Base-by-base conservation (phyloP, 2,888 invertebrate genomes). In the Xestia rhomboidea region DNA sequence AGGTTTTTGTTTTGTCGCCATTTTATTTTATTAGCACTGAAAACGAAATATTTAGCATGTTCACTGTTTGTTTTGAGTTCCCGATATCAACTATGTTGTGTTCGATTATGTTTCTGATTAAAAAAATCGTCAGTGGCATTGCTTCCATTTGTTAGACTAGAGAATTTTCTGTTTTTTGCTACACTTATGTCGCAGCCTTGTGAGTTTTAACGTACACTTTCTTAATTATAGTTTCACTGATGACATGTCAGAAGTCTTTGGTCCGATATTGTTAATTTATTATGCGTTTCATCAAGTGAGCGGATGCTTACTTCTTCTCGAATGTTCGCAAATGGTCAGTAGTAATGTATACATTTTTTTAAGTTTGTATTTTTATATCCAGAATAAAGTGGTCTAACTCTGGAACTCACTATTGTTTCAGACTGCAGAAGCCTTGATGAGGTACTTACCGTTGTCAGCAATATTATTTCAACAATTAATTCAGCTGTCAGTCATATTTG, bases 401-500 rank as follows among this genome's bases (percentile, higher is more conserved):
- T 34, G 30, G 11, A 13, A 30, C 18, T 2, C 24, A 41, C 0
- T 11, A 41, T 51, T 44, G 8, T 85, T 81, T 51, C 75, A 85
- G 87, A 87, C 84, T 0, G 7, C 67, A 34, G 66, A 84, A 66
- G 76, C 87, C 13, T 68, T 85, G 30, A 44, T 68, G 18, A 67
- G 64, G 15, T 88, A 86, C 24, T 63, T 82, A 27, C 86, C 89
- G 8, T 72, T 92, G 0, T 82, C 91, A 10, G 0, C 82, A 1
- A 38, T 86, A 15, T 1, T 86, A 15, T 91, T 90, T 76, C 88
- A 89, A 62, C 89, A 92, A 73, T 75, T 92, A 2, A 90, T 91
- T 66, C 87, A 90, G 77, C 38, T 89, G 15, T 92, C 92, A 13
- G 72, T 91, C 0, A 80, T 89, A 11, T 91, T 91, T 81, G 92